phyloP scores from a whole-genome alignment of 2,113 vertebrate genomes.

The Aegithalos caudatus region DNA sequence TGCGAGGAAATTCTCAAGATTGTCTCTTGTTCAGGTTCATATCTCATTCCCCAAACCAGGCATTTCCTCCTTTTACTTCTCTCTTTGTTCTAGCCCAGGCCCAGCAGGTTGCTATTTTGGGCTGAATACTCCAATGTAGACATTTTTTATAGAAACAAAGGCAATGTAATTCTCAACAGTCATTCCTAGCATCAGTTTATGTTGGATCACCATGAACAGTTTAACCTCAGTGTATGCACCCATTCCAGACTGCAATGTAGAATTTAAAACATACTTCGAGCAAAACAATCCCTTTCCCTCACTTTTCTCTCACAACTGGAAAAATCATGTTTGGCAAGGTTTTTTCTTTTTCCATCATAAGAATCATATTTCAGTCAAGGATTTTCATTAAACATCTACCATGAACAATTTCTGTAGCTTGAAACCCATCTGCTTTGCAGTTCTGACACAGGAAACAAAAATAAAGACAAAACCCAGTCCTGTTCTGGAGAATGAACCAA shows the following conservation, averaged over 20 bases:
- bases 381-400: background rate
- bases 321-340: background rate
- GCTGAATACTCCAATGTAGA: background rate
- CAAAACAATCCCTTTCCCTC: background rate
- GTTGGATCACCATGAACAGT: background rate
- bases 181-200: background rate
- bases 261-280: background rate
- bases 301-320: background rate
- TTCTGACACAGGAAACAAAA: slow-evolving; percentile 12
- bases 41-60: background rate
- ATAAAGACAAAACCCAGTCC: background rate
- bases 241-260: background rate
- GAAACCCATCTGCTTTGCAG: slow-evolving; percentile 29
- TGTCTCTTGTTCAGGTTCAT: background rate
- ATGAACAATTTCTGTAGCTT: background rate
- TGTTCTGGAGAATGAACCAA: background rate
- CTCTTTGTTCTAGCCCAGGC: background rate
- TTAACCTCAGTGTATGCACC: background rate
- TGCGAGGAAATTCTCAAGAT: background rate
- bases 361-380: background rate
- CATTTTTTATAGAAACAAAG: background rate
- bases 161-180: background rate
- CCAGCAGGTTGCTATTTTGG: background rate
- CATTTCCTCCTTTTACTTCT: slow-evolving; percentile 38
- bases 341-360: background rate